A percentile compares a stretch with the other conserved stretches of the same genome.
Evolutionary conservation across 1,140 invertebrate species (phyloP).

Genomic region (Ips nitidus): DNA sequence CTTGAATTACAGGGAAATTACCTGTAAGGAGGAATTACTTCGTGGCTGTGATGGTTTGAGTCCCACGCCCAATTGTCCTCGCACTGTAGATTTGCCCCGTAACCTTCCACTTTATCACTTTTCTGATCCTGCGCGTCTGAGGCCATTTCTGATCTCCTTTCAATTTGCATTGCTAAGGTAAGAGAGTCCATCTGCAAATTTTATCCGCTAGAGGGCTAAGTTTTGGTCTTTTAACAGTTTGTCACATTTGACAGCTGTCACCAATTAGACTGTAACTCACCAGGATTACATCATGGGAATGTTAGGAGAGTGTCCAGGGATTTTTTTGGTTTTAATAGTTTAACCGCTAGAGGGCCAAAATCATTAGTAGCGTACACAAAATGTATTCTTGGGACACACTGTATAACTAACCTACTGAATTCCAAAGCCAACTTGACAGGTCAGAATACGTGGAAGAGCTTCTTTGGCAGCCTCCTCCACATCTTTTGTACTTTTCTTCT

Average conservation of each 20-base stretch:
- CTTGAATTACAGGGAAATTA: conserved; percentile 27
- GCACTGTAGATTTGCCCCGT: conserved; percentile 47
- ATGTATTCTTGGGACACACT: no score
- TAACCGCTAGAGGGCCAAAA: no score
- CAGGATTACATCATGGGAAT: no score
- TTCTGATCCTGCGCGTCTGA: background rate
- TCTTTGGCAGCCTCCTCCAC: conserved; percentile 3
- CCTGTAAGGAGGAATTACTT: conserved; percentile 53
- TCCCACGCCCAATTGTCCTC: conserved; percentile 71
- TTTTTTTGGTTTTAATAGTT: no score
- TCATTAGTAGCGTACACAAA: no score
- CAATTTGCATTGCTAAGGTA: background rate
- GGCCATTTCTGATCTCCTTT: background rate
- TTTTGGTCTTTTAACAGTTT: background rate
- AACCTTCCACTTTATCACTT: background rate
- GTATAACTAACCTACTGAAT: no score
- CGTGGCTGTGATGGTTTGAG: conserved; percentile 62
- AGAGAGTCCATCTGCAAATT: no score
- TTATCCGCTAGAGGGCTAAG: background rate
- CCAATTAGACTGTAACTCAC: no score
- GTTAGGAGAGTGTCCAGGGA: no score
- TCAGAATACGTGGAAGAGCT: conserved; percentile 8
- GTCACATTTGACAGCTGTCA: background rate
- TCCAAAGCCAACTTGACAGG: conserved; percentile 32
- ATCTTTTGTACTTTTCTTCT: conserved; percentile 5